Evolutionary conservation across 2,113 vertebrate genomes (phyloP), one percentile per base, ranked within the genome.

Genomic region (Oxygymnocypris stewartii): DNA sequence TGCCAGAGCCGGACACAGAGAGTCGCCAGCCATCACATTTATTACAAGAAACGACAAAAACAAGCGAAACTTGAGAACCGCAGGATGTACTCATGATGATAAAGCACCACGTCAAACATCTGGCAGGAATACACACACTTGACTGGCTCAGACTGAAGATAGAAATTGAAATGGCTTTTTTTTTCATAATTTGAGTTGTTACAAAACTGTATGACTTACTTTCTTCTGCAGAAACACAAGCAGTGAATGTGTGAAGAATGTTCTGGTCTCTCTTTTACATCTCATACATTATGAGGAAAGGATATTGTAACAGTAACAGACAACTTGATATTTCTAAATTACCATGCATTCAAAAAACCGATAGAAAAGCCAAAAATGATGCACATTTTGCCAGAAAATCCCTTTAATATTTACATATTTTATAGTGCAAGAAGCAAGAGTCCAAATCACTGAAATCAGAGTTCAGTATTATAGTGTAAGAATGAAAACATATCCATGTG

Each of bases 1-100:
- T 40, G 82, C 77, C 88, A 57, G 85, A 61, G 40, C 4, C 42
- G 63, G 84, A 77, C 78, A 57, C 57, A 67, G 31, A 44, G 18
- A 54, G 75, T 51, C 75, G 47, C 16, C n/a, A 78, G 16, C n/a
- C 44, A 28, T 54, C 47, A 35, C 44, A 18, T 78, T 78, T 18
- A 35, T 78, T 54, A 49, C n/a, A 69, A 54, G 57, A 35, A 40
- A 51, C 8, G 25, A 12, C 57, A 23, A 61, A 37, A 65, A 18
- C 73, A 84, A 8, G 28, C 7, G 20, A 83, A 79, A 44, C 23
- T 54, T 44, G 9, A 77, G 18, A 28, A n/a, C 35, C 71, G 20
- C 69, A 16, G 37, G 71, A 42, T 42, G 71, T 23, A 42, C n/a
- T 74, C 4, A 74, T 44, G 42, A 75, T 47, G 73, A 47, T 14